Base-by-base conservation (phyloP, 1,140 invertebrate species). In the Patella vulgata region DNA sequence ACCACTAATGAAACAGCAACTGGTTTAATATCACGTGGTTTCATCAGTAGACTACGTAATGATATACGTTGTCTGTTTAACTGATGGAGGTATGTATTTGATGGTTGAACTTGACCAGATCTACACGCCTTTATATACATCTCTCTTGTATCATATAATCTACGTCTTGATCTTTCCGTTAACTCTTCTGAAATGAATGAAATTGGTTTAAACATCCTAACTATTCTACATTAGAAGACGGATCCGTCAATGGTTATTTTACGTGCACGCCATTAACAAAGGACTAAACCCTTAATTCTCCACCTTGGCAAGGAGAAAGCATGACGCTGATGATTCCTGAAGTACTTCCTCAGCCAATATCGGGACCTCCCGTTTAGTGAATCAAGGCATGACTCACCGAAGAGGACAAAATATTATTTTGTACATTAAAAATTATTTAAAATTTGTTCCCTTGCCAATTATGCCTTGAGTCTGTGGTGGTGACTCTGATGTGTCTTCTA, bases 1-100 rank as follows among this genome's bases (percentile, higher is more conserved):
- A 77, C 75, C 51, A 67, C 52, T 0, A 77, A 51, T 12, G 67
- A 12, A 27, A 68, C 58, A 33, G 68, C 68, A 25, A 77, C 66
- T 9, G 70, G 66, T 47, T 68, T 69, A 58, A 72, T 58, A 50
- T 75, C 73, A 36, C 51, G 53, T 2, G 61, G 50, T 0, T 57
- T 60, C 14, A 75, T 21, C 14, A 57, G 56, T 17, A 54, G 40
- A 50, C 65, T 52, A 9, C 70, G 59, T 3, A 77, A 33, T 21
- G 66, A 50, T 6, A 66, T 44, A 19, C 31, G 28, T 21, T 48
- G 25, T 19, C 66, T 54, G 3, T 48, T 51, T 3, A 65, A 56
- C 57, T 77, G 75, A 11, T 66, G 59, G 17, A 62, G 25, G 58
- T 71, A 77, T 12, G 68, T 48, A 9, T 51, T 51, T 39, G 48